Evolutionary conservation across 2,797 vertebrate species (phyloP).

Genomic region (Potorous gilbertii): DNA sequence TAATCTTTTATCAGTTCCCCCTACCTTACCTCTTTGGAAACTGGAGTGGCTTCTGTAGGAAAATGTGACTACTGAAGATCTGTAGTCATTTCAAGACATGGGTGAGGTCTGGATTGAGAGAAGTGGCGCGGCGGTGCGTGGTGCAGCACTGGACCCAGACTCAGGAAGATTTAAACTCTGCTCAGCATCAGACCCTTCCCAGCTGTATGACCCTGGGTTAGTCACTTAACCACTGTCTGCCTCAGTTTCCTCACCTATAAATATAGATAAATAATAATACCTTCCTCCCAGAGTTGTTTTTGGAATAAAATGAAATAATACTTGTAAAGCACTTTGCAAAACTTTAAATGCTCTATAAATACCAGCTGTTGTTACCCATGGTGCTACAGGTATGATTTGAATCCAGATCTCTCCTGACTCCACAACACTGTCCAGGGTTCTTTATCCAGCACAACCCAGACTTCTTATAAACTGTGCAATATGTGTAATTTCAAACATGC

Average conservation of each 20-base stretch:
- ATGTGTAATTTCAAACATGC: background rate
- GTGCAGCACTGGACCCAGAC: background rate
- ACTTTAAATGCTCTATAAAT: background rate
- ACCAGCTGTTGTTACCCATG: background rate
- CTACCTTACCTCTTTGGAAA: conserved; percentile 44
- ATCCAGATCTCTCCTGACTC: background rate
- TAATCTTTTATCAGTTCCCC: background rate
- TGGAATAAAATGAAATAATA: background rate
- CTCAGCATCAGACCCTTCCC: background rate
- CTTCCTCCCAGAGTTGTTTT: background rate
- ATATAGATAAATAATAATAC: background rate
- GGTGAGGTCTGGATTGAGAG: background rate
- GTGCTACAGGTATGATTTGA: background rate
- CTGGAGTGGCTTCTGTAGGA: background rate
- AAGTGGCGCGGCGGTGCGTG: background rate
- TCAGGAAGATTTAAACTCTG: background rate
- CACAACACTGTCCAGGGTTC: background rate
- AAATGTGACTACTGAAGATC: background rate
- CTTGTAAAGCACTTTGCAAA: background rate
- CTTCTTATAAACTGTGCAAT: background rate
- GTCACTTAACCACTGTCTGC: background rate
- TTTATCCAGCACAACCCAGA: background rate
- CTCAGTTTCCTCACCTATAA: background rate
- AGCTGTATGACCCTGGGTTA: background rate
- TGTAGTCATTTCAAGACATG: background rate